Percentiles rank a stretch among this genome's conserved stretches.
These are phyloP conservation scores for Gallinago solitaria DNA, from an alignment of 2,797 vertebrate genomes.

Conservation along the genomic window DNA sequence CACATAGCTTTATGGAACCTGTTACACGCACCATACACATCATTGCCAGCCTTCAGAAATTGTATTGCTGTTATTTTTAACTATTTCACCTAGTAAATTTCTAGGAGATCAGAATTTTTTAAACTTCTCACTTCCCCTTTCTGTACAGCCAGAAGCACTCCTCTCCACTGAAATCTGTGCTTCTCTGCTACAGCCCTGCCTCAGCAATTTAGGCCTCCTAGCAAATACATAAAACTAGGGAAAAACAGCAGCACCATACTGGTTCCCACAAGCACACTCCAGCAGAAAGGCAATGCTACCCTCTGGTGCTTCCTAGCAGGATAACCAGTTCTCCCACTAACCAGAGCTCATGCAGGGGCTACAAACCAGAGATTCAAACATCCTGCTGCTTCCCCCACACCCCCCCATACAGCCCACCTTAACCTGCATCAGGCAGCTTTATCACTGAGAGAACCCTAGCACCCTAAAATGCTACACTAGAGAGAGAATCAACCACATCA, in stretches of 20 bases:
- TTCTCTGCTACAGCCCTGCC: background rate
- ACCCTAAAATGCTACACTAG: rapidly evolving
- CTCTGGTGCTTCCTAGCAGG: background rate
- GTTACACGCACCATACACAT: rapidly evolving
- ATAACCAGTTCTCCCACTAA: background rate
- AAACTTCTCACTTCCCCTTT: background rate
- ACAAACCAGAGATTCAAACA: rapidly evolving
- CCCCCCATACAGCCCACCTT: rapidly evolving
- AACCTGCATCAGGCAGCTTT: rapidly evolving
- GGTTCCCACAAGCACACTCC: rapidly evolving
- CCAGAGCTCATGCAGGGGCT: rapidly evolving
- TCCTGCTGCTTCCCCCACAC: rapidly evolving
- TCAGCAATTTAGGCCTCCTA: too few relatives aligned
- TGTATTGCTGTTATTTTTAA: background rate
- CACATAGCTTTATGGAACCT: rapidly evolving
- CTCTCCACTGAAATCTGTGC: background rate
- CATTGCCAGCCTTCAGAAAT: background rate
- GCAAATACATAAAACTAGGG: too few relatives aligned
- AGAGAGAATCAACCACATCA: rapidly evolving
- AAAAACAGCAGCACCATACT: rapidly evolving
- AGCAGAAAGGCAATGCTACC: background rate
- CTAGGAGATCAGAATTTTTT: background rate
- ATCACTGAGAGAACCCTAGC: rapidly evolving
- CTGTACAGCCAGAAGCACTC: background rate
- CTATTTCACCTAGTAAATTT: rapidly evolving